phyloP scores from a whole-genome alignment of 2,797 vertebrate species.

The Buceros bicornis region DNA sequence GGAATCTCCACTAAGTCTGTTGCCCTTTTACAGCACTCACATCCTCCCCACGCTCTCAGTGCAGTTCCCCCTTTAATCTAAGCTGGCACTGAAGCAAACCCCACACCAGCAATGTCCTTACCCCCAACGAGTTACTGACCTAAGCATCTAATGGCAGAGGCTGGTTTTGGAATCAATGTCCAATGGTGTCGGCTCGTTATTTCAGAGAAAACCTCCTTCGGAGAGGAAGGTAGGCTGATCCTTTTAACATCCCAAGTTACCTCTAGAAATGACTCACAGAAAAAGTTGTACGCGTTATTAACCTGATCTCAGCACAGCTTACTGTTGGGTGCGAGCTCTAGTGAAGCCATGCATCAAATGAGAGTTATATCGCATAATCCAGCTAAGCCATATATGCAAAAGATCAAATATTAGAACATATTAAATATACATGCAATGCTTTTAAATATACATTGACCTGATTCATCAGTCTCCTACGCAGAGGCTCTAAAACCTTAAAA shows the following conservation, averaged over 20 bases:
- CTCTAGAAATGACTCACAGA: slow-evolving; percentile 14
- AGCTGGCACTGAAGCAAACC: background rate
- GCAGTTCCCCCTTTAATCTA: background rate
- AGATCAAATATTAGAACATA: slow-evolving; percentile 28
- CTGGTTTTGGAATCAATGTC: background rate
- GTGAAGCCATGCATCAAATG: background rate
- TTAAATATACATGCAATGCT: background rate
- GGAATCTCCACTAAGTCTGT: background rate
- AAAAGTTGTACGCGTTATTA: background rate
- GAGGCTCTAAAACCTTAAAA: background rate
- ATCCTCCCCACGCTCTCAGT: background rate
- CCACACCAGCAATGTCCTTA: fast-evolving
- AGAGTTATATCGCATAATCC: background rate
- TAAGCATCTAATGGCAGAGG: background rate
- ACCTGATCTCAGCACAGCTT: slow-evolving; percentile 1
- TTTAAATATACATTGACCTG: slow-evolving; percentile 6
- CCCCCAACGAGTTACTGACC: fast-evolving
- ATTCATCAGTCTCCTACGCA: background rate
- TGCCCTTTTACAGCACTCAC: background rate
- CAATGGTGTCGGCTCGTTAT: background rate
- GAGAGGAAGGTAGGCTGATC: background rate
- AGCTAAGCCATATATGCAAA: slow-evolving; percentile 1
- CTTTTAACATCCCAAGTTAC: background rate
- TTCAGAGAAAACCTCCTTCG: slow-evolving; percentile 8
- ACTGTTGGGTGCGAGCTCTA: background rate